Evolutionary conservation across 2,113 vertebrate genomes (phyloP).

Genomic region (Scopus umbretta): DNA sequence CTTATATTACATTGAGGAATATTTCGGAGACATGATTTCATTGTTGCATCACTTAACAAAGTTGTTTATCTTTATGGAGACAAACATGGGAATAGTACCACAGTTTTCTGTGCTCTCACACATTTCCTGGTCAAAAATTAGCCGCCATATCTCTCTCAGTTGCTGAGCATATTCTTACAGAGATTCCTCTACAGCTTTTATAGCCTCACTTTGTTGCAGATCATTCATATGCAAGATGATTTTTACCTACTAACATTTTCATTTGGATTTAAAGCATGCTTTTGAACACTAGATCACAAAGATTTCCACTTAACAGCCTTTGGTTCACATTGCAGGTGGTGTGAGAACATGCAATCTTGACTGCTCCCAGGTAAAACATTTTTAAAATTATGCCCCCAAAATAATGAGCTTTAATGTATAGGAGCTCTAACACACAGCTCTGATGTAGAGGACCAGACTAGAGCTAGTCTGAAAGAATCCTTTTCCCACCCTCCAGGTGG

Average conservation of each 20-base stretch:
- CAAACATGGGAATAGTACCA: not conserved
- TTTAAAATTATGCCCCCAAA: not conserved
- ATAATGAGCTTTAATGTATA: not conserved
- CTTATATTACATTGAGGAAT: not conserved
- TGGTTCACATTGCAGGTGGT: not conserved
- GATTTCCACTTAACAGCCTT: not conserved
- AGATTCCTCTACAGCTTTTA: not conserved
- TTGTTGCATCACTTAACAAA: not conserved
- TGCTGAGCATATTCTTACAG: not conserved
- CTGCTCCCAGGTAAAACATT: not conserved
- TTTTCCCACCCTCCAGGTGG: not conserved
- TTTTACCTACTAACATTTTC: not conserved
- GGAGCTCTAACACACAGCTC: not conserved
- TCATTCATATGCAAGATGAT: not conserved
- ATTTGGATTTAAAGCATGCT: not conserved
- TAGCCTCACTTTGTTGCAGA: not conserved
- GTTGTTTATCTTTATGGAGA: not conserved
- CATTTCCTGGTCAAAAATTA: not conserved
- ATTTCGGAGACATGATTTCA: not conserved
- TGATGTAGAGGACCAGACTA: not conserved
- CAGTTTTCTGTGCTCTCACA: not conserved
- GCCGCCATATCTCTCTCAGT: not conserved
- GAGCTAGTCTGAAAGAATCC: not conserved
- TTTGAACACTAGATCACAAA: not conserved
- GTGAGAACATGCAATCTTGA: not conserved